A percentile compares a stretch with the other conserved stretches of the same genome.
phyloP scores from a whole-genome alignment of 2,888 invertebrate species.

The Amphimallon solstitiale region DNA sequence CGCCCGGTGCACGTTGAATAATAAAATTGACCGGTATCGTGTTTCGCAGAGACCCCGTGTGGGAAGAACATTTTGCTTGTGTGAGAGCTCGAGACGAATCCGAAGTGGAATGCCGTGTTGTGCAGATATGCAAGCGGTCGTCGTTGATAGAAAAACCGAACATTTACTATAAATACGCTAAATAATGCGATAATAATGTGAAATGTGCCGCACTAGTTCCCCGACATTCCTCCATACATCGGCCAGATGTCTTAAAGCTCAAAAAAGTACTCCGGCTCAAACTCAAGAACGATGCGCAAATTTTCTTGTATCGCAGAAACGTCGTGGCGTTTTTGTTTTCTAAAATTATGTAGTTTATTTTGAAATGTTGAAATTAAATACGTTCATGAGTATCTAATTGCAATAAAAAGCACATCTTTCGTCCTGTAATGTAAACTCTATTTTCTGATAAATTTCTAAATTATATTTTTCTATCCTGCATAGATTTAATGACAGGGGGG shows the following conservation, averaged over 20 bases:
- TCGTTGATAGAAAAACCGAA: constrained; percentile 35
- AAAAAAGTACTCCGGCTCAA: constrained; percentile 3
- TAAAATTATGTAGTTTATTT: too few relatives aligned
- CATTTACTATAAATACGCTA: constrained; percentile 46
- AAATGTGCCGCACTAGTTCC: constrained; percentile 46
- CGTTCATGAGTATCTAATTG: neutral
- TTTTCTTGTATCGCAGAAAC: too few relatives aligned
- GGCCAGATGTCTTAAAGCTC: constrained; percentile 17
- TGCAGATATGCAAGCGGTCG: constrained; percentile 40
- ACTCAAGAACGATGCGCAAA: too few relatives aligned
- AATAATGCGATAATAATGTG: constrained; percentile 45
- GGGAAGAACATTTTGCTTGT: constrained; percentile 22
- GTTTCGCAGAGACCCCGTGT: constrained; percentile 17
- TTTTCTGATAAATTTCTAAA: too few relatives aligned
- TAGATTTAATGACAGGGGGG: too few relatives aligned
- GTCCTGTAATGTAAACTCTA: too few relatives aligned
- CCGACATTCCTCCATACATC: constrained; percentile 43
- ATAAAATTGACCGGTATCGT: constrained; percentile 22
- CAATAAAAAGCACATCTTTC: too few relatives aligned
- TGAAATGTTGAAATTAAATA: too few relatives aligned
- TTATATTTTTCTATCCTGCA: too few relatives aligned
- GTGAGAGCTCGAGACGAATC: constrained; percentile 37
- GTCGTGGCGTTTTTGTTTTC: too few relatives aligned
- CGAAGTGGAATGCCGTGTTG: constrained; percentile 40
- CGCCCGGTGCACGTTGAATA: constrained; percentile 31